Base-by-base conservation (phyloP, 1,140 invertebrate species). In the Atta cephalotes region DNA sequence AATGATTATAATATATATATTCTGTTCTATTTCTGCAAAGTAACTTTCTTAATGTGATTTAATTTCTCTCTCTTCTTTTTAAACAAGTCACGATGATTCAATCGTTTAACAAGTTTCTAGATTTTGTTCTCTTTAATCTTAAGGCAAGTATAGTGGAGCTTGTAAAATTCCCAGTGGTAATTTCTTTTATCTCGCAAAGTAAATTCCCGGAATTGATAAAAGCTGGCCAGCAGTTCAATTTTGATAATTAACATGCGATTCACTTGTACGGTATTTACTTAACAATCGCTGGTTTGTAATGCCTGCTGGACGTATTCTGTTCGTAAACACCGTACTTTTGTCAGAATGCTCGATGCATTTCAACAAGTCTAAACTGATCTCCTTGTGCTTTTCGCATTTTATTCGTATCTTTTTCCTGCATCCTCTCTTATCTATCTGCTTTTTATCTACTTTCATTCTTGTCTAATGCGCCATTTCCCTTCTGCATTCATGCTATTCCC, bases 321-420 rank as follows among this genome's bases (percentile, higher is more conserved):
- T 76, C 60, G 56, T 84, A 80, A 70, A 86, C 60, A 86, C 60
- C 39, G 63, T 62, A 65, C 68, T 84, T 76, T 84, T 45, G 28
- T 9, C 56, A 31, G 80, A 51, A 84, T 84, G 80, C 80, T 21
- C 80, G 70, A 84, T 84, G 76, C 85, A 70, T 86, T 81, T 82
- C 85, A 80, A 86, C 76, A 86, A 81, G 63, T 86, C 65, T 66
- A 86, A 86, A 70, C 76, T 35, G 68, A n/a, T 86, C 39, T 82
- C 18, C 28, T 66, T 58, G 39, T 45, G 25, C 60, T 53, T 80
- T 71, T 65, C 35, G 45, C 45, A 82, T 82, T 82, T 60, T 66
- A 21, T 84, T 45, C 53, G n/a, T 58, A 45, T 80, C 84, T 58
- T 51, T 49, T 49, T 51, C 39, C 16, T 28, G 45, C 49, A 51